phyloP scores from a whole-genome alignment of 1,140 invertebrate genomes.

The Chrysomallon squamiferum region DNA sequence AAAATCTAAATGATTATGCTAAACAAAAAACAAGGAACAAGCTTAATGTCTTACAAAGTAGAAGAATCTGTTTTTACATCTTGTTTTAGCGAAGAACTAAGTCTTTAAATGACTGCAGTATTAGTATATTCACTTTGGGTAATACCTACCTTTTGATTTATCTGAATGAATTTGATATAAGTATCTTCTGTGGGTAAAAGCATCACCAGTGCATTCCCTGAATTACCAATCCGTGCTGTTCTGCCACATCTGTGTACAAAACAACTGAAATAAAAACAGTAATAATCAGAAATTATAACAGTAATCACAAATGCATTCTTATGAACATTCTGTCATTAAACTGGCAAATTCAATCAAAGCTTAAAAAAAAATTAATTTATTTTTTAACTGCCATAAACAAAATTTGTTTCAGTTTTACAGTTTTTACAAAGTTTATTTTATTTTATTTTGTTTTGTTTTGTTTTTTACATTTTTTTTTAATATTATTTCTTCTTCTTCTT shows the following conservation, averaged over 20 bases:
- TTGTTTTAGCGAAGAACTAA: no score
- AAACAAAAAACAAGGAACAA: no score
- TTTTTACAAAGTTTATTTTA: background rate
- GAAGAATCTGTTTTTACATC: no score
- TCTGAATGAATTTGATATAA: slow-evolving; percentile 89
- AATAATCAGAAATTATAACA: background rate
- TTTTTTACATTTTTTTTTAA: no score
- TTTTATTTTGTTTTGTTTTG: no score
- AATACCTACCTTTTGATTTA: slow-evolving; percentile 83
- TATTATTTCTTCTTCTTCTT: no score
- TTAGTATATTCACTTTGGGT: no score
- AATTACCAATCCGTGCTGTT: slow-evolving; percentile 88
- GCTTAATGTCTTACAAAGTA: no score
- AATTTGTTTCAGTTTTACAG: background rate
- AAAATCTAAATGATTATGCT: no score
- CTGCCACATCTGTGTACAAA: slow-evolving; percentile 95
- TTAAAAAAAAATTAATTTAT: background rate
- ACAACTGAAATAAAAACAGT: slow-evolving; percentile 44
- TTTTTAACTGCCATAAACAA: background rate
- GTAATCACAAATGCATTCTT: background rate
- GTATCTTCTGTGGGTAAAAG: slow-evolving; percentile 85
- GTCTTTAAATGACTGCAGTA: no score
- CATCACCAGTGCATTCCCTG: slow-evolving; percentile 87
- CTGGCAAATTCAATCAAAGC: background rate
- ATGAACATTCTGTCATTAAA: background rate